Evolutionary conservation across 2,888 invertebrate species (phyloP), one percentile per base, ranked within the genome.

Genomic region (Eupithecia tripunctaria): DNA sequence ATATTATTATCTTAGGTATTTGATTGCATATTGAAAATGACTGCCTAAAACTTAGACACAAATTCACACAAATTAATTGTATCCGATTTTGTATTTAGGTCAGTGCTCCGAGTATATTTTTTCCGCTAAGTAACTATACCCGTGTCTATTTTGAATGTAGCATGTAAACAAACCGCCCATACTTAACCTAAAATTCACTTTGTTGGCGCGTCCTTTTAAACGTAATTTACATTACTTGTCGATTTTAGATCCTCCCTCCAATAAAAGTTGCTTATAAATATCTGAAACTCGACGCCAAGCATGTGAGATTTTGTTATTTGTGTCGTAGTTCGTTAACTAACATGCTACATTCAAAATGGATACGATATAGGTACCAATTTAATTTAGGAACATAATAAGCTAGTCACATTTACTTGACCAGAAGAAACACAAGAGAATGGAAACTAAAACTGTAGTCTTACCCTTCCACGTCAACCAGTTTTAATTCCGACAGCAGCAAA

Each of bases 401-500:
- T 2, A 2, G 8, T 51, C 21, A 51, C 21, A 56, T 25, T 56
- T 25, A 12, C 4, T 21, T 51, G 10, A 21, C 10, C 51, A 51
- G 21, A 56, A 25, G 21, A 25, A 56, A 51, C 21, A 56, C 21
- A 56, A 56, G 1, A 56, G n/a, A 47, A 47, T 43, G 7, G 7
- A 47, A n/a, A 21, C 47, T 51, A 51, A 51, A 51, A 51, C 47
- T 10, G 10, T 51, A 51, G 47, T 51, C 47, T 21, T 51, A n/a
- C 43, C n/a, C n/a, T 47, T n/a, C n/a, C 3, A 51, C n/a, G 3
- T 21, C 21, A 51, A 51, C 47, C 21, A 21, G n/a, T 51, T 60
- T 60, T 7, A 60, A 36, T 70, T 70, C 32, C 59, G 36, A 51
- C 27, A 63, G 62, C 8, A 47, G 15, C 59, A 47, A 29, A 29